phyloP scores from a whole-genome alignment of 2,888 invertebrate species.

The Caenorhabditis sp. region DNA sequence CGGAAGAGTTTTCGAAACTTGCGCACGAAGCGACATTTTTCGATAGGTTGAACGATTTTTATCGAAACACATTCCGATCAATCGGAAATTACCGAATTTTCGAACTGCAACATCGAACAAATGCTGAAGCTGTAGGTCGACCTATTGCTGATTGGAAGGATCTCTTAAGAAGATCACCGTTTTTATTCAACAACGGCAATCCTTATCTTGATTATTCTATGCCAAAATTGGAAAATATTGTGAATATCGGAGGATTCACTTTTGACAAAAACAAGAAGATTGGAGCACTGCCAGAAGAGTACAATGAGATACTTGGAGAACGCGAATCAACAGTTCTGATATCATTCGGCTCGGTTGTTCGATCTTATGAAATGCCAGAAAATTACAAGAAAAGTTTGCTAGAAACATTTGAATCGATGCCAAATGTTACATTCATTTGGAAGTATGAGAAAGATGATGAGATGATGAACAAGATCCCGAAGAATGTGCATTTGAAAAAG shows the following conservation, averaged over 20 bases:
- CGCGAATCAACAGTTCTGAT: conserved; percentile 18
- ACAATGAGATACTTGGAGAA: conserved; percentile 22
- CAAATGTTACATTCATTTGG: background rate
- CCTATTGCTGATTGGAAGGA: conserved; percentile 11
- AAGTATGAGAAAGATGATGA: conserved; percentile 25
- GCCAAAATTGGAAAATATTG: conserved; percentile 6
- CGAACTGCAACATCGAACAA: background rate
- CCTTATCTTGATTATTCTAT: conserved; percentile 16
- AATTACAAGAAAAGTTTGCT: background rate
- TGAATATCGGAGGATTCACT: conserved; percentile 18
- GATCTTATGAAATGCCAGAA: conserved; percentile 29
- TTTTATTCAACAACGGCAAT: conserved; percentile 15
- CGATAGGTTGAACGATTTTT: background rate
- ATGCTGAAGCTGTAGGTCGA: background rate
- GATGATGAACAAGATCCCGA: conserved; percentile 10
- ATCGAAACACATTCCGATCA: background rate
- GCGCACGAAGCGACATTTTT: background rate
- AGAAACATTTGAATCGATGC: background rate
- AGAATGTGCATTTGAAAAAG: conserved; percentile 17
- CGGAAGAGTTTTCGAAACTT: conserved; percentile 7
- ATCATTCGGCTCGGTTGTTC: conserved; percentile 32
- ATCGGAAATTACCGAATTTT: background rate
- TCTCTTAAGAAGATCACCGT: conserved; percentile 16
- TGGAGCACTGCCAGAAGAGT: conserved; percentile 4
- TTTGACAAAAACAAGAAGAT: background rate